phyloP scores from a whole-genome alignment of 2,888 invertebrate species.

The Meghimatium bilineatum region DNA sequence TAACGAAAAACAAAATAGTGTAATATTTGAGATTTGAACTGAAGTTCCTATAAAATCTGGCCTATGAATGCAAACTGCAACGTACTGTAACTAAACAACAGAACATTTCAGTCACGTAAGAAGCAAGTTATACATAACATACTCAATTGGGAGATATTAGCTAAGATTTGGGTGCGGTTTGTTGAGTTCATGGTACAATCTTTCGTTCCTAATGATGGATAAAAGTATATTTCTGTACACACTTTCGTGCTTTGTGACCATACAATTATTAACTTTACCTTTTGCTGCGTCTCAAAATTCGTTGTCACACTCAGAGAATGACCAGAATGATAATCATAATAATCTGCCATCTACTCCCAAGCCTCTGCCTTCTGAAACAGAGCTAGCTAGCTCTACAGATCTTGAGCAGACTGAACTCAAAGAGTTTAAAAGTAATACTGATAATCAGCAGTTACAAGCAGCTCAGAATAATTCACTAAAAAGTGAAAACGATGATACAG shows the following conservation, averaged over 20 bases:
- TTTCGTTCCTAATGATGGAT: neutral
- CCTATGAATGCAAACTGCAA: neutral
- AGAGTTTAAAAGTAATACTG: neutral
- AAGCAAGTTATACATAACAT: no score
- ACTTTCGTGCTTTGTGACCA: neutral
- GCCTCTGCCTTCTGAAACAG: no score
- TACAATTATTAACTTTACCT: neutral
- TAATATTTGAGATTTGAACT: neutral
- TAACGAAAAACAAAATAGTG: neutral
- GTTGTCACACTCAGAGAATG: neutral
- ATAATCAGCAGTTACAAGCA: neutral
- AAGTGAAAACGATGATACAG: neutral
- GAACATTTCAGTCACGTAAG: neutral
- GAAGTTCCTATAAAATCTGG: neutral
- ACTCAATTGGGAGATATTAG: no score
- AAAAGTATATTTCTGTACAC: neutral
- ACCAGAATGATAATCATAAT: neutral
- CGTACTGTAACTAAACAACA: neutral
- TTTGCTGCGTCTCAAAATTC: neutral
- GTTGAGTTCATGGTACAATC: neutral
- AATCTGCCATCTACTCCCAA: no score
- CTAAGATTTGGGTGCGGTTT: neutral
- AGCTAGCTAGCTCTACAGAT: neutral
- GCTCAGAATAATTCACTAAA: neutral
- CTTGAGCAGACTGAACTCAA: neutral